A percentile compares a stretch with the other conserved stretches of the same genome.
Evolutionary conservation across 2,888 invertebrate species (phyloP).

Genomic region (Crematogaster levior): DNA sequence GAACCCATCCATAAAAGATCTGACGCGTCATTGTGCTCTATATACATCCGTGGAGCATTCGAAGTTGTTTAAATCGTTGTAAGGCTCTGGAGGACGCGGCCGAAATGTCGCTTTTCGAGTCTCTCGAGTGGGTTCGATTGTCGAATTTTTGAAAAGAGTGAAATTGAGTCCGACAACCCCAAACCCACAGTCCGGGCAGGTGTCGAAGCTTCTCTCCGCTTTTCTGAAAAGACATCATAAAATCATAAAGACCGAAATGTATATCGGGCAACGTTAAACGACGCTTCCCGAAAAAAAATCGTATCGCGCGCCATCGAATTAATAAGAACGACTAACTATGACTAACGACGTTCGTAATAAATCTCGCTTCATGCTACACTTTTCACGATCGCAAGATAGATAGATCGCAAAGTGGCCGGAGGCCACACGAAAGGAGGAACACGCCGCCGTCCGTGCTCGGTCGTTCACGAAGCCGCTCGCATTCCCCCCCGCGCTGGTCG

Average conservation of each 20-base stretch:
- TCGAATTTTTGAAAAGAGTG: constrained; percentile 83
- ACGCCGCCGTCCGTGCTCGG: constrained; percentile 29
- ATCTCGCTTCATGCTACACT: constrained; percentile 28
- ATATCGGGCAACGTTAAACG: constrained; percentile 60
- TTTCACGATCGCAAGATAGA: constrained; percentile 34
- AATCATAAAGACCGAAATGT: constrained; percentile 63
- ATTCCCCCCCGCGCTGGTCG: constrained; percentile 23
- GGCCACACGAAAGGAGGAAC: constrained; percentile 53
- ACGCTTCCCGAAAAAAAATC: constrained; percentile 7
- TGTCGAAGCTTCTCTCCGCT: constrained; percentile 51
- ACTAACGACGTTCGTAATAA: constrained; percentile 43
- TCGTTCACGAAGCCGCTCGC: background rate
- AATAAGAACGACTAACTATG: constrained; percentile 40
- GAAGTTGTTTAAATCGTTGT: constrained; percentile 84
- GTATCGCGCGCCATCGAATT: constrained; percentile 24
- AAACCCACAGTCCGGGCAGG: constrained; percentile 67
- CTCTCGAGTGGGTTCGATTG: constrained; percentile 84
- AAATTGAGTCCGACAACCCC: constrained; percentile 82
- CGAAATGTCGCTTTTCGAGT: constrained; percentile 81
- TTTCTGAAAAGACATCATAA: constrained; percentile 65
- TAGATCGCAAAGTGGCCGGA: constrained; percentile 55
- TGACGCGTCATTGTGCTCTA: constrained; percentile 63
- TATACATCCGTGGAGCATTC: constrained; percentile 70
- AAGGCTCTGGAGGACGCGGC: constrained; percentile 77
- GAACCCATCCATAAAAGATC: constrained; percentile 71